These are phyloP conservation scores for Tapera naevia DNA, from an alignment of 2,797 vertebrate genomes.

Conservation along the genomic window DNA sequence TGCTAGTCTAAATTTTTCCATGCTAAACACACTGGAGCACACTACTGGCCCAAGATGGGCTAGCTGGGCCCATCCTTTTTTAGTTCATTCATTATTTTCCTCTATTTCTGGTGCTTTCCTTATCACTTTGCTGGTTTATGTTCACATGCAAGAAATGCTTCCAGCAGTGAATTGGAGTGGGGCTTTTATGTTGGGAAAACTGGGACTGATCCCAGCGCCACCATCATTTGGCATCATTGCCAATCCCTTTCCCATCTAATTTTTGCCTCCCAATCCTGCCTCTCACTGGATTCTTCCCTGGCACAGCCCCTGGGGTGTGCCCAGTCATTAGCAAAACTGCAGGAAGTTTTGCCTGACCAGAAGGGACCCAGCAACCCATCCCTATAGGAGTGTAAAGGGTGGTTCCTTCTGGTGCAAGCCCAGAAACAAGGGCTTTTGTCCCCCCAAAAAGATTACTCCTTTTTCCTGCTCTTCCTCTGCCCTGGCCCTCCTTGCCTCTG, in stretches of 20 bases:
- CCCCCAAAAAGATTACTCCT: background rate
- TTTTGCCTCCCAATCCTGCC: conserved; percentile 1
- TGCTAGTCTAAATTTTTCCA: background rate
- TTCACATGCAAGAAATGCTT: conserved; percentile 28
- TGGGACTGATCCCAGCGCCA: background rate
- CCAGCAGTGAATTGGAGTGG: conserved; percentile 31
- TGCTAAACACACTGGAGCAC: background rate
- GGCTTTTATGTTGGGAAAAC: background rate
- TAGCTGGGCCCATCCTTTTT: background rate
- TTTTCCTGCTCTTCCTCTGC: background rate
- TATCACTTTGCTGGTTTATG: background rate
- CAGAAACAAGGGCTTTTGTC: background rate
- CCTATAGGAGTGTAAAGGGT: accelerated
- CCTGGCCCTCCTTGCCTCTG: background rate
- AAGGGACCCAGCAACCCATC: background rate
- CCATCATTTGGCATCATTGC: background rate
- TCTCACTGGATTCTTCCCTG: background rate
- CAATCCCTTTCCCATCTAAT: background rate
- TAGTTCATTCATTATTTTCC: background rate
- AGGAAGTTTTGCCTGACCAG: background rate
- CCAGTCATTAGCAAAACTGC: background rate
- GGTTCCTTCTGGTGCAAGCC: background rate
- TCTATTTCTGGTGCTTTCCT: background rate
- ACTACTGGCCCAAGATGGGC: background rate
- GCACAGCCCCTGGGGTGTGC: background rate